A percentile compares a stretch with the other conserved stretches of the same genome.
phyloP scores from a whole-genome alignment of 1,140 invertebrate genomes.

The Marisa cornuarietis region DNA sequence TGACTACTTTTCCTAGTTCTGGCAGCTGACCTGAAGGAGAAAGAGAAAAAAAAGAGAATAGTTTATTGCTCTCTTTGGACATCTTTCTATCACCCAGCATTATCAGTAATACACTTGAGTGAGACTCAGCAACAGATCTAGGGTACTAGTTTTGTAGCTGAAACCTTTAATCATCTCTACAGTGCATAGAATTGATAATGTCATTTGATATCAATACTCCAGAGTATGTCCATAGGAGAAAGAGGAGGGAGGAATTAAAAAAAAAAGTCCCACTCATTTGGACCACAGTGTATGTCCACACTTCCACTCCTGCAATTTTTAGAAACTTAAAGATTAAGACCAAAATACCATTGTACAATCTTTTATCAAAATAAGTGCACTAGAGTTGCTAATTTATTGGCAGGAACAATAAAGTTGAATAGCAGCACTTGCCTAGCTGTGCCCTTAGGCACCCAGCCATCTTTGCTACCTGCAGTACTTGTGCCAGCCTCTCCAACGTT shows the following conservation, averaged over 20 bases:
- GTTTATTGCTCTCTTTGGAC: too few relatives aligned
- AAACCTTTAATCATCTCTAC: too few relatives aligned
- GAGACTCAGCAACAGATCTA: too few relatives aligned
- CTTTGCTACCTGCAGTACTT: slow-evolving; percentile 56
- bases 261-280: too few relatives aligned
- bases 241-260: background rate
- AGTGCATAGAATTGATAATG: too few relatives aligned
- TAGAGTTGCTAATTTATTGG: background rate
- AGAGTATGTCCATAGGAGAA: background rate
- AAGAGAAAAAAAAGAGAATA: background rate
- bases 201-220: background rate
- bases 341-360: background rate
- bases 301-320: background rate
- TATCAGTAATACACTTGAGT: too few relatives aligned
- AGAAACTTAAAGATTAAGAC: background rate
- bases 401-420: background rate
- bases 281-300: too few relatives aligned
- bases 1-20: slow-evolving; percentile 8
- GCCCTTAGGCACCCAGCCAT: slow-evolving; percentile 39
- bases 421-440: slow-evolving; percentile 31
- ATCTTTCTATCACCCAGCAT: too few relatives aligned
- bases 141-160: too few relatives aligned
- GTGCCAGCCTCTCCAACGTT: slow-evolving; percentile 53
- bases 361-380: background rate
- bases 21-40: slow-evolving; percentile 13